Percentiles rank a stretch among this genome's conserved stretches.
Evolutionary conservation across 2,113 vertebrate genomes (phyloP).

Genomic region (Gobius niger): DNA sequence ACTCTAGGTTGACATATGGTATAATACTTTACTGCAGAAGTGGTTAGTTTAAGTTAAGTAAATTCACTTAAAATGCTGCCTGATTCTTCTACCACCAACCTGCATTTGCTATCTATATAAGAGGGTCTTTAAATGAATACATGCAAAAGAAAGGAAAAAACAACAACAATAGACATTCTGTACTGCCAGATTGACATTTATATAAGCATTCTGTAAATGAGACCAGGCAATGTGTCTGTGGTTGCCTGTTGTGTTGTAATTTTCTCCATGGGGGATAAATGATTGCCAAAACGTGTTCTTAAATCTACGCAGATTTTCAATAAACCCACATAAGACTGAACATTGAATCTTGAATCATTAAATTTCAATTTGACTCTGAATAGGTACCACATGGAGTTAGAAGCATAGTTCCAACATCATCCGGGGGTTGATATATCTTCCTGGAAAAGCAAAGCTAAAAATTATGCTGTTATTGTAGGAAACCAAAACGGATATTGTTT

Average conservation of each 20-base stretch:
- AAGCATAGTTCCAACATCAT: slow-evolving; percentile 21
- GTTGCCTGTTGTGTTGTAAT: too few species aligned
- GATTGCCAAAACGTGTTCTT: neutral
- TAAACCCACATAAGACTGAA: neutral
- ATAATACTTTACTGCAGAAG: too few species aligned
- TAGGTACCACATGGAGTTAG: slow-evolving; percentile 24
- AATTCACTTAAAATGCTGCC: too few species aligned
- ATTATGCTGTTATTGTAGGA: neutral
- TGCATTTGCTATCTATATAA: too few species aligned
- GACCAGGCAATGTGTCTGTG: too few species aligned
- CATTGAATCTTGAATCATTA: slow-evolving; percentile 9
- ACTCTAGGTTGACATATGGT: slow-evolving; percentile 8
- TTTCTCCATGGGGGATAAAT: neutral
- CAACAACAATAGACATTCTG: too few species aligned
- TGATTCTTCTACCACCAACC: too few species aligned
- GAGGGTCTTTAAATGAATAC: too few species aligned
- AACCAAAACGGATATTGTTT: neutral
- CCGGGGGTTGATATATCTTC: slow-evolving; percentile 1
- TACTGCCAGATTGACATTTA: too few species aligned
- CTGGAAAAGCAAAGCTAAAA: neutral
- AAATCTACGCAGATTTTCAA: neutral
- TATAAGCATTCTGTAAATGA: too few species aligned
- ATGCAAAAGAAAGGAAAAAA: too few species aligned
- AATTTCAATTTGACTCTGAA: slow-evolving; percentile 36
- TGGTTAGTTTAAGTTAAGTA: too few species aligned